Evolutionary conservation across 2,113 vertebrate genomes (phyloP), one percentile per base, ranked within the genome.

Genomic region (Cottus gobio): DNA sequence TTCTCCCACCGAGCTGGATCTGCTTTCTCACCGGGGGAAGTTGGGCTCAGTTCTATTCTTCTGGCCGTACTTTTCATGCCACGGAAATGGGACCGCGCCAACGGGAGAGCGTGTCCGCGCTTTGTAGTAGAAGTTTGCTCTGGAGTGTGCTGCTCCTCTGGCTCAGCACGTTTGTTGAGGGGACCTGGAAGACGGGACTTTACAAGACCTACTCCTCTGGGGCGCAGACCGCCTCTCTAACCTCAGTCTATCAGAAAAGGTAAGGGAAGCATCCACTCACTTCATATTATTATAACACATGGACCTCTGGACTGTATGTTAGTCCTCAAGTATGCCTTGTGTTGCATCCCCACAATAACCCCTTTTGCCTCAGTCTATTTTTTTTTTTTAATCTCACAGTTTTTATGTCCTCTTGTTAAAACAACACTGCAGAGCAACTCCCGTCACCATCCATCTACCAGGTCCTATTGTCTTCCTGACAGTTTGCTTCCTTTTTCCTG

Each of bases 171-270:
- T 69, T 68, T 1, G 93, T 83, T 4, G 88, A 91, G 62, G 94
- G 89, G 72, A 95, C 95, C 71, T 95, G 95, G 95, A 94, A 88
- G 86, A 93, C 94, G 3, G 94, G 94, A 88, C 92, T 93, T 65
- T 95, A 95, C 91, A 93, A 91, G 72, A 65, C 69, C 58, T 93
- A 91, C 81, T 90, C 90, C 36, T 61, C 76, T 63, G 91, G 91
- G 75, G 83, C 90, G 18, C 88, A 94, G 37, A 13, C 91, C 4
- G 82, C 86, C 36, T 71, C 93, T 31, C 93, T 87, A 83, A 75
- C 86, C 71, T 85, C 92, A 22, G 60, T 93, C 56, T 94, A 94
- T 31, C 93, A 94, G 20, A 95, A 94, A 75, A 94, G 93, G 95
- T 95, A 82, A 87, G 50, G 0, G 18, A 24, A 8, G n/a, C 31